phyloP scores from a whole-genome alignment of 2,888 invertebrate species.

The Linnaemya vulpina region DNA sequence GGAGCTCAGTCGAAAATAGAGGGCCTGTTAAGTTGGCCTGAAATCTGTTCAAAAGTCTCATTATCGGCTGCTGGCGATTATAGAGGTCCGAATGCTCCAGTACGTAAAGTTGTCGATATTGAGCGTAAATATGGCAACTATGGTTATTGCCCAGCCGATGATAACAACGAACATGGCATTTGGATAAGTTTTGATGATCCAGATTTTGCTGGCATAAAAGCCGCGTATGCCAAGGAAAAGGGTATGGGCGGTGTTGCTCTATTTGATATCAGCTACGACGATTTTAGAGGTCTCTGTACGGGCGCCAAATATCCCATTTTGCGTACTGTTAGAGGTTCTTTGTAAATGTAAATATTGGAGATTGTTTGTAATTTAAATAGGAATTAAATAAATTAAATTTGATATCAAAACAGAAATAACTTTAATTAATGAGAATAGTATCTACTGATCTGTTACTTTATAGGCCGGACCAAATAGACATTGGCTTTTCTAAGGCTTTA shows the following conservation, averaged over 20 bases:
- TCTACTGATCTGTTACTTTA: too few relatives aligned
- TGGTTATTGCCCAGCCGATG: constrained; percentile 88
- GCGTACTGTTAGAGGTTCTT: constrained; percentile 75
- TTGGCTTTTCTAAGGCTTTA: too few relatives aligned
- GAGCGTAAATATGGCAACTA: constrained; percentile 91
- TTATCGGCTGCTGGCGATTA: constrained; percentile 84
- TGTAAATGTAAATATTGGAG: constrained; percentile 45
- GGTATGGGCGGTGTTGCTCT: constrained; percentile 91
- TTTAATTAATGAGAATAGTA: too few relatives aligned
- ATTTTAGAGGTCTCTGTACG: constrained; percentile 91
- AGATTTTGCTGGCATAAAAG: constrained; percentile 91
- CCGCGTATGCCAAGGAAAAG: constrained; percentile 87
- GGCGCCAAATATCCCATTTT: constrained; percentile 88
- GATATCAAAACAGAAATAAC: not conserved
- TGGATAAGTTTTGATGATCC: constrained; percentile 94
- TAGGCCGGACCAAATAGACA: too few relatives aligned
- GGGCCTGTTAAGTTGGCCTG: constrained; percentile 90
- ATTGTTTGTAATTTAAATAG: too few relatives aligned
- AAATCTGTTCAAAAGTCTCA: constrained; percentile 89
- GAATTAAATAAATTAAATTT: not conserved
- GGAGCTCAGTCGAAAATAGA: constrained; percentile 88
- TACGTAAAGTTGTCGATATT: constrained; percentile 90
- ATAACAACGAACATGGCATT: constrained; percentile 87
- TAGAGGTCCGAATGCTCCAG: constrained; percentile 86
- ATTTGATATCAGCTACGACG: constrained; percentile 90